These are phyloP conservation scores for Drosophila longiperda DNA, from an alignment of 2,888 invertebrate species.

Conservation along the genomic window DNA sequence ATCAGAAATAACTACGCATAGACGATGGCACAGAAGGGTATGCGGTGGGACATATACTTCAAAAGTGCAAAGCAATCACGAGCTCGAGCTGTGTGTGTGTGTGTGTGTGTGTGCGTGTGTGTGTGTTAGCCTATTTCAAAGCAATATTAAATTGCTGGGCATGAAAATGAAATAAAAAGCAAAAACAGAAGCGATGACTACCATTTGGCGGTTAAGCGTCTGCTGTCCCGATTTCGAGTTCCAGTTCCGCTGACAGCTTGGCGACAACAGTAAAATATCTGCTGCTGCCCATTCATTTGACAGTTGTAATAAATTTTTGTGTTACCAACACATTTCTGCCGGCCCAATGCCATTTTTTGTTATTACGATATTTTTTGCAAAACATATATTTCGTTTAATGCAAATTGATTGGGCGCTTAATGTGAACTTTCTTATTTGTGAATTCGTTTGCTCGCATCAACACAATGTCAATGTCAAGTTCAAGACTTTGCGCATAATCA, in stretches of 20 bases:
- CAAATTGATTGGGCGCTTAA: slow-evolving; percentile 76
- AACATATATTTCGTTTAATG: slow-evolving; percentile 72
- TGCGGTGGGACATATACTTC: slow-evolving; percentile 36
- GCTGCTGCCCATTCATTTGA: slow-evolving; percentile 55
- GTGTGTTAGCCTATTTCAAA: slow-evolving; percentile 31
- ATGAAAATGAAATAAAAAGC: slow-evolving; percentile 60
- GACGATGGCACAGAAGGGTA: slow-evolving; percentile 27
- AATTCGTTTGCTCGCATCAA: slow-evolving; percentile 57
- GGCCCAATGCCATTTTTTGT: slow-evolving; percentile 8
- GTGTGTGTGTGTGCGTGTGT: slow-evolving; percentile 13
- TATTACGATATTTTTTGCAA: slow-evolving; percentile 42
- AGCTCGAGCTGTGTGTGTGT: slow-evolving; percentile 29
- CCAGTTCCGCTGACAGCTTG: slow-evolving; percentile 42
- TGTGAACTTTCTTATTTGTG: slow-evolving; percentile 65
- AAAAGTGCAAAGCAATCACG: slow-evolving; percentile 79
- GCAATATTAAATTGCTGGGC: slow-evolving; percentile 49
- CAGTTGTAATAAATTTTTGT: slow-evolving; percentile 72
- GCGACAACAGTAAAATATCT: slow-evolving; percentile 68
- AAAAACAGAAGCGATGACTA: slow-evolving; percentile 25
- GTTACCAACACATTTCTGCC: slow-evolving; percentile 45
- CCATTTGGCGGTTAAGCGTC: slow-evolving; percentile 21
- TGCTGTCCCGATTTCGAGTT: slow-evolving; percentile 17
- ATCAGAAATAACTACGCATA: slow-evolving; percentile 78
- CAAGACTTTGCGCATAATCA: slow-evolving; percentile 18
- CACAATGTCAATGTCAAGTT: slow-evolving; percentile 54